These are phyloP conservation scores for Phaenicophaeus curvirostris DNA, from an alignment of 2,797 vertebrate genomes.

Conservation along the genomic window DNA sequence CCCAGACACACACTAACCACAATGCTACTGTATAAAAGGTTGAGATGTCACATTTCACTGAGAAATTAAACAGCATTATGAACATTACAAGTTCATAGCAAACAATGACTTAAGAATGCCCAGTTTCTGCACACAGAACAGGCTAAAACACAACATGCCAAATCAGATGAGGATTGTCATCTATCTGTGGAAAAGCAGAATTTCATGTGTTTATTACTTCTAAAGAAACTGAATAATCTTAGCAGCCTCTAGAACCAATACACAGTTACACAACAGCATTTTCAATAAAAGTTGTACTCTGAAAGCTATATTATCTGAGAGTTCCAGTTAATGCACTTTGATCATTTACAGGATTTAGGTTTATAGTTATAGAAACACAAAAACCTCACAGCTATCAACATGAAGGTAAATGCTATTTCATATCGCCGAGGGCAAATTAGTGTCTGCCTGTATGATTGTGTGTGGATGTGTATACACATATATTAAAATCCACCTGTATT, in stretches of 20 bases:
- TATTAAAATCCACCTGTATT: neutral
- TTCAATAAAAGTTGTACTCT: neutral
- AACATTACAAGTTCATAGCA: neutral
- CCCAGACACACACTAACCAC: neutral
- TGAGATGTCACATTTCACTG: neutral
- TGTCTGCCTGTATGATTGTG: accelerated
- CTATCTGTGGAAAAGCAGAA: neutral
- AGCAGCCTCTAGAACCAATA: neutral
- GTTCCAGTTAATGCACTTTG: neutral
- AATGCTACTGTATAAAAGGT: neutral
- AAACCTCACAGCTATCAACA: neutral
- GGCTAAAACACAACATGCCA: neutral
- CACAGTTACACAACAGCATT: accelerated
- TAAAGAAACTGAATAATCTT: neutral
- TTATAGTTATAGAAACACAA: neutral
- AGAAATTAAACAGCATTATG: neutral
- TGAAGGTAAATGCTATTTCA: neutral
- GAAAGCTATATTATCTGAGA: neutral
- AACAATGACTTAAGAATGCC: neutral
- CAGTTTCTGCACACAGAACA: neutral
- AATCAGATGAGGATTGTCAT: neutral
- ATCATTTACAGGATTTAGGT: neutral
- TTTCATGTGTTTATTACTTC: neutral
- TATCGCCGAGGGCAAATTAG: neutral
- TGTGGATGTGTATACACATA: accelerated